Evolutionary conservation across 2,797 vertebrate species (phyloP).

Genomic region (Gorsachius magnificus): DNA sequence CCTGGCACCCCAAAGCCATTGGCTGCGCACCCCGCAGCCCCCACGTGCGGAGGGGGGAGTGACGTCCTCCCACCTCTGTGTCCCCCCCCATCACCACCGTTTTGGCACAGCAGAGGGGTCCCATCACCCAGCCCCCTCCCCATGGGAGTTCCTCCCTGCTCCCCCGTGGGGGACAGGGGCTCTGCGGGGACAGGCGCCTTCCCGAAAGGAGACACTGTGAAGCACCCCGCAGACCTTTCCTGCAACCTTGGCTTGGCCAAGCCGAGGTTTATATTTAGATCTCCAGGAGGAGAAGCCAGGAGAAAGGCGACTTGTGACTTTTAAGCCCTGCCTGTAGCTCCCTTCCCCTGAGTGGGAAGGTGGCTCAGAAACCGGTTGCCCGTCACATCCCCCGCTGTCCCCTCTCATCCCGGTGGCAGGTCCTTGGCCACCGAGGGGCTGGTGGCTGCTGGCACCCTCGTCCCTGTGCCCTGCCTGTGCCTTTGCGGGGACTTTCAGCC

Average conservation of each 20-base stretch:
- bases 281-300: constrained; percentile 30
- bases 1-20: accelerated
- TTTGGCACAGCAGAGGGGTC: accelerated
- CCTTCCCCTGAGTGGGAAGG: not conserved
- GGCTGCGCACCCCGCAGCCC: accelerated
- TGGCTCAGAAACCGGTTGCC: not conserved
- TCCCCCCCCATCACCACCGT: not conserved
- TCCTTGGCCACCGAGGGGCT: not conserved
- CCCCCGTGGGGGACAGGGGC: not conserved
- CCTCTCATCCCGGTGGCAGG: not conserved
- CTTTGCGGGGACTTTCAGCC: not conserved
- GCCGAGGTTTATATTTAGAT: constrained; percentile 69
- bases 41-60: accelerated
- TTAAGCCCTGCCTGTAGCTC: constrained; percentile 13
- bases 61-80: not conserved
- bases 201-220: not conserved
- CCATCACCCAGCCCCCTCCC: not conserved
- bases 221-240: constrained; percentile 35
- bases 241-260: constrained; percentile 54
- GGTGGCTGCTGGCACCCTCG: not conserved
- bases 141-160: not conserved
- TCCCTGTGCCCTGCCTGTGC: accelerated
- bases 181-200: not conserved
- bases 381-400: not conserved
- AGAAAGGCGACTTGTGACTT: constrained; percentile 40